Evolutionary conservation across 2,888 invertebrate species (phyloP).

Genomic region (Zygothrica quintamaculata): DNA sequence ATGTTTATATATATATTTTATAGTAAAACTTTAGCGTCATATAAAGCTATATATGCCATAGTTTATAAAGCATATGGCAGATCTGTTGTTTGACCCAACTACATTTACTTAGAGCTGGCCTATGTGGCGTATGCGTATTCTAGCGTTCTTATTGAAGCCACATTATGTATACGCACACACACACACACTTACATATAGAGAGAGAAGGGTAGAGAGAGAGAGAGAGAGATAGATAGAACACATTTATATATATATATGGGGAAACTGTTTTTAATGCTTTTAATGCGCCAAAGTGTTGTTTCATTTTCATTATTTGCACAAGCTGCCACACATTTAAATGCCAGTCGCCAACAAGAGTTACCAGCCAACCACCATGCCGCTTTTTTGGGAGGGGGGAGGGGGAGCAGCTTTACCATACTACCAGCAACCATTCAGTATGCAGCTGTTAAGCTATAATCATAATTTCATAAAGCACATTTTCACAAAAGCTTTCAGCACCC

Average conservation of each 20-base stretch:
- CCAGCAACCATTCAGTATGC: constrained; percentile 59
- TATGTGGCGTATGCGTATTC: constrained; percentile 65
- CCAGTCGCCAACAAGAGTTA: constrained; percentile 33
- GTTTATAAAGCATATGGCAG: constrained; percentile 8
- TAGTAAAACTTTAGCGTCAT: background rate
- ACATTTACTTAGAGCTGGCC: constrained; percentile 28
- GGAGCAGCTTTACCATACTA: background rate
- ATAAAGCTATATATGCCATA: background rate
- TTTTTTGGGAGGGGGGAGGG: too few species aligned
- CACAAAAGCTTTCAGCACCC: constrained; percentile 82
- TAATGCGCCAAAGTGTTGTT: constrained; percentile 80
- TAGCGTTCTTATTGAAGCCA: constrained; percentile 29
- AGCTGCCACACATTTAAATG: constrained; percentile 78
- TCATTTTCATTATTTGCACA: constrained; percentile 80
- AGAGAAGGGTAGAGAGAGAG: background rate
- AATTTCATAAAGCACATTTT: constrained; percentile 82
- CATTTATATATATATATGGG: constrained; percentile 74
- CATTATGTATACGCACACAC: constrained; percentile 71
- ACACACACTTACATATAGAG: background rate
- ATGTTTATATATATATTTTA: too few species aligned
- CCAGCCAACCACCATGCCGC: constrained; percentile 1
- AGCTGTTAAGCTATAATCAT: constrained; percentile 81
- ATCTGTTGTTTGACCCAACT: constrained; percentile 21
- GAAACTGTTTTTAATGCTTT: constrained; percentile 80
- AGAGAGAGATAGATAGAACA: constrained; percentile 22